A percentile compares a stretch with the other conserved stretches of the same genome.
These are phyloP conservation scores for Euwallacea fornicatus DNA, from an alignment of 1,140 invertebrate species.

Conservation along the genomic window DNA sequence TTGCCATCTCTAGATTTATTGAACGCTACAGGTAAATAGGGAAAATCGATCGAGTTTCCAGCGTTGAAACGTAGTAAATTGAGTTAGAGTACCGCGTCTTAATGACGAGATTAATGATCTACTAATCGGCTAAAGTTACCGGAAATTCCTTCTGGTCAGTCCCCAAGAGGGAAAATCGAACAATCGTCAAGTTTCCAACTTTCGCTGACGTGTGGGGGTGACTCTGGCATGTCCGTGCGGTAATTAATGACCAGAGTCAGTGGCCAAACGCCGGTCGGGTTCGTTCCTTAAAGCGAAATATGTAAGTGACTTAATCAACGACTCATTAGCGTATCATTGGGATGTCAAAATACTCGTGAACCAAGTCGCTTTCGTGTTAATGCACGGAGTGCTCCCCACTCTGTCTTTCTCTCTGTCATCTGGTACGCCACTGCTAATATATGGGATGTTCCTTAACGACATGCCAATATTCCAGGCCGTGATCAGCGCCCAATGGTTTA, in stretches of 20 bases:
- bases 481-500: no score
- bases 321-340: background rate
- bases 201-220: background rate
- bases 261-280: background rate
- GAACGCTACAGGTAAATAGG: background rate
- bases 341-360: background rate
- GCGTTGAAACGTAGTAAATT: background rate
- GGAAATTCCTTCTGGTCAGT: background rate
- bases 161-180: conserved; percentile 6
- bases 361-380: background rate
- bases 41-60: background rate
- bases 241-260: background rate
- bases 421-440: background rate
- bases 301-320: background rate
- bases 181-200: conserved; percentile 9
- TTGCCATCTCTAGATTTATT: background rate
- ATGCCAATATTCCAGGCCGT: no score
- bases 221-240: background rate
- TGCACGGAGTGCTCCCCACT: background rate
- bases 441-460: no score
- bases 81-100: background rate
- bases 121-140: conserved; percentile 7
- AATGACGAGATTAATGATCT: conserved; percentile 19
- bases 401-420: background rate
- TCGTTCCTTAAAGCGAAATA: no score